Evolutionary conservation across 2,797 vertebrate genomes (phyloP).

Genomic region (Distichodus sexfasciatus): DNA sequence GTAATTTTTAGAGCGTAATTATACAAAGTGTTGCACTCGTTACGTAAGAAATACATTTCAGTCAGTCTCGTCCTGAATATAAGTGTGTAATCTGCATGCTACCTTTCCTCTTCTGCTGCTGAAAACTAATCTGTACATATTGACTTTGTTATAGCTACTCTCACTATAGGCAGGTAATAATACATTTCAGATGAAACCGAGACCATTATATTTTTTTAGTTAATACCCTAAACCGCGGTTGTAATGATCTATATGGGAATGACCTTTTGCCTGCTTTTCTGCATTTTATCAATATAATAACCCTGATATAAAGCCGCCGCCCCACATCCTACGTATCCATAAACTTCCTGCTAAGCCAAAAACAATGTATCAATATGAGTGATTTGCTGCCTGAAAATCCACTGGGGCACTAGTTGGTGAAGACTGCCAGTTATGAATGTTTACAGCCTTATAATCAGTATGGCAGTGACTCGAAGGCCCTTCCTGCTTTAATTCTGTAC

Average conservation of each 20-base stretch:
- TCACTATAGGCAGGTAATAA: slow-evolving; percentile 20
- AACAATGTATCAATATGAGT: neutral
- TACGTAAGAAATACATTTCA: slow-evolving; percentile 35
- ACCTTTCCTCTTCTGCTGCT: slow-evolving; percentile 19
- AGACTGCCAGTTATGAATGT: slow-evolving; percentile 19
- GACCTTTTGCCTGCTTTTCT: slow-evolving; percentile 31
- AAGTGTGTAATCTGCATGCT: slow-evolving; percentile 35
- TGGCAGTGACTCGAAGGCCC: neutral
- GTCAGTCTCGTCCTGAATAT: slow-evolving; percentile 1
- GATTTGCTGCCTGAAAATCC: neutral
- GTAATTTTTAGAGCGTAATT: slow-evolving; percentile 3
- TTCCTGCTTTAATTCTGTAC: neutral
- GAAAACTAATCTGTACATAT: slow-evolving; percentile 29
- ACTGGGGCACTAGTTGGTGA: neutral
- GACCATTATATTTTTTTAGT: neutral
- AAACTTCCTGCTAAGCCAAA: neutral
- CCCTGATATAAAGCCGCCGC: neutral
- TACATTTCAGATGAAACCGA: slow-evolving; percentile 24
- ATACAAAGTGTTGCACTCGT: slow-evolving; percentile 40
- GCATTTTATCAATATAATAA: neutral
- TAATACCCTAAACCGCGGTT: slow-evolving; percentile 1
- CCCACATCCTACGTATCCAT: neutral
- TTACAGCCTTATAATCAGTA: slow-evolving; percentile 24
- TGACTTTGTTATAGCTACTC: slow-evolving; percentile 23
- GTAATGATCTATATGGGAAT: slow-evolving; percentile 41